Conservation (phyloP, 2,113 vertebrate genomes). For the Holacanthus passer region DNA sequence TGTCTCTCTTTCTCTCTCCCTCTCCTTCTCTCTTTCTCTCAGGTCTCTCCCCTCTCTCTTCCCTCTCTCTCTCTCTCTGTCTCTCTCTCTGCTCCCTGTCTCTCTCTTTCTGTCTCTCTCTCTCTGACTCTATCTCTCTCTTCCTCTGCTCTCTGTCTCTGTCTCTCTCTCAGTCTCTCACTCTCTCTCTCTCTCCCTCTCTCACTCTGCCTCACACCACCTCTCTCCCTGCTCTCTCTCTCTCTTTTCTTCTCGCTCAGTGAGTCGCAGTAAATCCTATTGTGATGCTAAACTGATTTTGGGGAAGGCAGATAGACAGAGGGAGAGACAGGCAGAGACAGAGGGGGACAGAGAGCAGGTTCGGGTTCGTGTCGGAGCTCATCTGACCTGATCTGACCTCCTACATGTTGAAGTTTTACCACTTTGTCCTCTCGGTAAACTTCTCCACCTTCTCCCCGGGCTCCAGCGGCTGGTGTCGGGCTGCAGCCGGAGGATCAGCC, state of each 20-base stretch:
- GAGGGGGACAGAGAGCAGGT: slow-evolving; percentile 82
- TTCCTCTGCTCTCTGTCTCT: not conserved
- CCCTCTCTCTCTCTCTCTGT: slow-evolving; percentile 47
- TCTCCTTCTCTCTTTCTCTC: slow-evolving; percentile 38
- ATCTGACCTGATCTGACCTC: slow-evolving; percentile 22
- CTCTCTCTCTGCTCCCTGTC: too few species aligned
- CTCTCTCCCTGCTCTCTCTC: slow-evolving; percentile 44
- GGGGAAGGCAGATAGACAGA: slow-evolving; percentile 83
- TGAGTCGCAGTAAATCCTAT: slow-evolving; percentile 90
- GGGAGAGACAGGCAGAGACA: slow-evolving; percentile 83
- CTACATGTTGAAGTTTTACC: slow-evolving; percentile 3
- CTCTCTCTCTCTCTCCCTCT: not conserved
- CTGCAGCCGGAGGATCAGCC: slow-evolving; percentile 19
- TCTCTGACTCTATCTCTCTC: not conserved
- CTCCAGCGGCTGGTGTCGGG: not conserved
- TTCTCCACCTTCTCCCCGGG: not conserved
- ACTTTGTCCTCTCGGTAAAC: slow-evolving; percentile 3
- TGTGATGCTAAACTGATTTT: slow-evolving; percentile 93
- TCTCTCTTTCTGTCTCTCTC: slow-evolving; percentile 73
- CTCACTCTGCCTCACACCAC: slow-evolving; percentile 47
- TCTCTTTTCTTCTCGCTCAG: slow-evolving; percentile 87
- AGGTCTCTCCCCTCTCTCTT: slow-evolving; percentile 49
- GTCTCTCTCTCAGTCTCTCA: not conserved
- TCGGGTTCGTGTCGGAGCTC: slow-evolving; percentile 50
- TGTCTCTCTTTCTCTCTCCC: not conserved